A percentile compares a stretch with the other conserved stretches of the same genome.
Conservation (phyloP, 2,113 vertebrate genomes). For the Dromiciops gliroides region DNA sequence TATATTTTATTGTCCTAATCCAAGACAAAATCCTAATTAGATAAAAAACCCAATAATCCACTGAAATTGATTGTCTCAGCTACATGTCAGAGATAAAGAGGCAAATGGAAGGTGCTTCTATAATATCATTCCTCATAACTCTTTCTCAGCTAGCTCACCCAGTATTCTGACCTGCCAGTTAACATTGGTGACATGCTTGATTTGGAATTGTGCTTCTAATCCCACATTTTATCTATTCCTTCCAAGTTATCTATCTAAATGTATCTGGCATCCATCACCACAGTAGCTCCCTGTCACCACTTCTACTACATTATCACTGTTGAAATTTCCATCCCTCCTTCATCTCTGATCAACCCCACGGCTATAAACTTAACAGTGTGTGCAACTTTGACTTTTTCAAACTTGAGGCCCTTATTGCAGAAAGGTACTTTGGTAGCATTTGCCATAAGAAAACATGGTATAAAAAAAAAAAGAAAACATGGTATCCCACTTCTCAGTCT, state of each 20-base stretch:
- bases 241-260: not conserved
- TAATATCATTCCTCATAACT: not conserved
- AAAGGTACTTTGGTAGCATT: slow-evolving; percentile 26
- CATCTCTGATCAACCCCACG: slow-evolving; percentile 29
- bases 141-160: slow-evolving; percentile 12
- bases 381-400: slow-evolving; percentile 43
- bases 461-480: slow-evolving; percentile 28
- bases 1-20: not conserved
- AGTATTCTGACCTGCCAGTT: not conserved
- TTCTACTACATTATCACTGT: not conserved
- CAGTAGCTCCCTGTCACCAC: slow-evolving; percentile 6
- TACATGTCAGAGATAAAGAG: not conserved
- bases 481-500: not conserved
- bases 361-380: not conserved
- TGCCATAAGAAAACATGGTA: slow-evolving; percentile 28
- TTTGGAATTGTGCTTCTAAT: slow-evolving; percentile 22
- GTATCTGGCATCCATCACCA: slow-evolving; percentile 8
- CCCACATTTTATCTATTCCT: not conserved
- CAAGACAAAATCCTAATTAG: not conserved
- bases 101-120: slow-evolving; percentile 3
- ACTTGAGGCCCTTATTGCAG: not conserved
- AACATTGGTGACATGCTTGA: not conserved
- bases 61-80: not conserved
- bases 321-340: slow-evolving; percentile 27
- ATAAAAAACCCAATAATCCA: not conserved